Conservation (phyloP, 2,888 invertebrate genomes). For the Adela reaumurella region DNA sequence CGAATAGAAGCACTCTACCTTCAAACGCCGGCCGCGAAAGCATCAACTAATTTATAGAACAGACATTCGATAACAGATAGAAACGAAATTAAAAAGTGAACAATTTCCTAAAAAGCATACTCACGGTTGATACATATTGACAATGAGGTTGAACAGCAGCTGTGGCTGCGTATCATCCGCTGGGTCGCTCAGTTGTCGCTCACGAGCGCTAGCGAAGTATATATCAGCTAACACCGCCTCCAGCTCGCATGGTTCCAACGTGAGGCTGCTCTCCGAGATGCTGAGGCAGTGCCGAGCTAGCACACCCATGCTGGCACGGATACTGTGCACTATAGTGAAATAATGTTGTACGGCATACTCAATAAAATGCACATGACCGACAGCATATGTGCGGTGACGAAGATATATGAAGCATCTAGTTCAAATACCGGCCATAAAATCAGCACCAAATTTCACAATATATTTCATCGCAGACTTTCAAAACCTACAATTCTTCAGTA, state of each 20-base stretch:
- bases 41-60: too few species aligned
- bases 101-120: constrained; percentile 8
- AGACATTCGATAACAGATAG: too few species aligned
- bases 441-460: too few species aligned
- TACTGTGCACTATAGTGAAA: constrained; percentile 32
- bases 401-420: too few species aligned
- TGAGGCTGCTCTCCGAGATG: constrained; percentile 63
- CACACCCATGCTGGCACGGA: constrained; percentile 63
- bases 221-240: constrained; percentile 72
- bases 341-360: neutral
- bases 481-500: too few species aligned
- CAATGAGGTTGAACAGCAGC: constrained; percentile 61
- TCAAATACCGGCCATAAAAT: too few species aligned
- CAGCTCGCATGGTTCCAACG: constrained; percentile 64
- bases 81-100: too few species aligned
- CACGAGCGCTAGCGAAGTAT: constrained; percentile 69
- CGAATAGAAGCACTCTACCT: too few species aligned
- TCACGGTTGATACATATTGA: constrained; percentile 67
- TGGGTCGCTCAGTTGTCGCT: constrained; percentile 58
- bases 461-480: too few species aligned
- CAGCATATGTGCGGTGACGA: too few species aligned
- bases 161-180: constrained; percentile 63
- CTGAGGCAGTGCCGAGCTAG: constrained; percentile 70
- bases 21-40: too few species aligned
- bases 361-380: neutral